phyloP scores from a whole-genome alignment of 2,113 vertebrate genomes.

The Gadus macrocephalus region DNA sequence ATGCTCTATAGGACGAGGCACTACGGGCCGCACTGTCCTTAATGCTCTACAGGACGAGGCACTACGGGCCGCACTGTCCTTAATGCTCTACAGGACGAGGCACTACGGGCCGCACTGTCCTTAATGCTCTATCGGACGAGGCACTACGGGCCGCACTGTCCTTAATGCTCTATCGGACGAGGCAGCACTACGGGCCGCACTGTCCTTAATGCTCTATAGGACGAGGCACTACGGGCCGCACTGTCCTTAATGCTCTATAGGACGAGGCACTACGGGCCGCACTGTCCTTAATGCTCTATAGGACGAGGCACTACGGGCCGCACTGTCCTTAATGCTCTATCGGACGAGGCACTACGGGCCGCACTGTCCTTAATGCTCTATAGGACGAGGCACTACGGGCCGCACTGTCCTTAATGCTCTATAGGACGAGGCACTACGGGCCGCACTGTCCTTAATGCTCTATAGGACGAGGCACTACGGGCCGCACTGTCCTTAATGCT shows the following conservation, averaged over 20 bases:
- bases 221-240: slow-evolving; percentile 41
- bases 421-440: slow-evolving; percentile 38
- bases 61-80: no score
- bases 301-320: slow-evolving; percentile 41
- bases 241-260: slow-evolving; percentile 24
- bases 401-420: slow-evolving; percentile 27
- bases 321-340: slow-evolving; percentile 24
- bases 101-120: slow-evolving; percentile 39
- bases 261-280: slow-evolving; percentile 40
- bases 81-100: slow-evolving; percentile 26
- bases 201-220: slow-evolving; percentile 27
- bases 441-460: slow-evolving; percentile 32
- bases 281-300: slow-evolving; percentile 27
- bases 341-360: slow-evolving; percentile 40
- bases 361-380: slow-evolving; percentile 28
- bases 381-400: slow-evolving; percentile 41
- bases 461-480: slow-evolving; percentile 37
- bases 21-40: no score
- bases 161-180: slow-evolving; percentile 26
- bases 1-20: slow-evolving; percentile 26
- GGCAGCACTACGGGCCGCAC: slow-evolving; percentile 42
- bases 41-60: slow-evolving; percentile 26
- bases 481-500: slow-evolving; percentile 36
- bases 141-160: slow-evolving; percentile 42
- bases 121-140: slow-evolving; percentile 26